A percentile compares a stretch with the other conserved stretches of the same genome.
Evolutionary conservation across 2,888 invertebrate species (phyloP).

Genomic region (Sphaeridia pumilis): DNA sequence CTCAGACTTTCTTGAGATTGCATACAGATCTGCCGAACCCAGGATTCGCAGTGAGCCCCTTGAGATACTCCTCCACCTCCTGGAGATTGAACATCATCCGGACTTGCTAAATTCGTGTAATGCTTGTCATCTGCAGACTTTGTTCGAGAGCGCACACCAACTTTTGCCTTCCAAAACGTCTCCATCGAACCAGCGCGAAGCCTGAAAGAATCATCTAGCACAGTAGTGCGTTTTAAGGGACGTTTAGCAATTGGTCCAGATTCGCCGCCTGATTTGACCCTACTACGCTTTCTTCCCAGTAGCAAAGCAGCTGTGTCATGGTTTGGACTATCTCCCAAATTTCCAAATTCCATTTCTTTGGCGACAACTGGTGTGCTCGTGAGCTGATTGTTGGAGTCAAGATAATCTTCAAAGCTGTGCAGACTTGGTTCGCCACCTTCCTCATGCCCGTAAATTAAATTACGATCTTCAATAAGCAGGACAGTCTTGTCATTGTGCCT

Average conservation of each 20-base stretch:
- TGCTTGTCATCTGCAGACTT: slow-evolving; percentile 15
- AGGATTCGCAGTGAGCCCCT: neutral
- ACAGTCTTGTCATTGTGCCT: neutral
- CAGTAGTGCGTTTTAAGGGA: slow-evolving; percentile 18
- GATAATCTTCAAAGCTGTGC: neutral
- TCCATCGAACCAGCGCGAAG: slow-evolving; percentile 20
- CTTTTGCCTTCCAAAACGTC: slow-evolving; percentile 7
- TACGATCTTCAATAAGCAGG: neutral
- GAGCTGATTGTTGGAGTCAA: neutral
- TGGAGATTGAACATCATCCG: neutral
- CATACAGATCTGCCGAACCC: neutral
- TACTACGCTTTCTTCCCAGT: slow-evolving; percentile 22
- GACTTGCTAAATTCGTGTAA: neutral
- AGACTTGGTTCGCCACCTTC: neutral
- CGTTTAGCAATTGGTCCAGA: slow-evolving; percentile 28
- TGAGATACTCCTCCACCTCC: neutral
- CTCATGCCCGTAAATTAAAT: neutral
- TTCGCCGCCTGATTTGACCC: slow-evolving; percentile 34
- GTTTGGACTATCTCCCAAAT: neutral
- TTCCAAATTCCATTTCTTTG: neutral
- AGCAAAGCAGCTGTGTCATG: neutral
- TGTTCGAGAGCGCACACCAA: slow-evolving; percentile 6
- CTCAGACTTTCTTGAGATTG: neutral
- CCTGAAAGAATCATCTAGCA: slow-evolving; percentile 15
- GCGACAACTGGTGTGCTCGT: slow-evolving; percentile 11